phyloP scores from a whole-genome alignment of 2,888 invertebrate genomes.

The Pristionchus maxplancki region DNA sequence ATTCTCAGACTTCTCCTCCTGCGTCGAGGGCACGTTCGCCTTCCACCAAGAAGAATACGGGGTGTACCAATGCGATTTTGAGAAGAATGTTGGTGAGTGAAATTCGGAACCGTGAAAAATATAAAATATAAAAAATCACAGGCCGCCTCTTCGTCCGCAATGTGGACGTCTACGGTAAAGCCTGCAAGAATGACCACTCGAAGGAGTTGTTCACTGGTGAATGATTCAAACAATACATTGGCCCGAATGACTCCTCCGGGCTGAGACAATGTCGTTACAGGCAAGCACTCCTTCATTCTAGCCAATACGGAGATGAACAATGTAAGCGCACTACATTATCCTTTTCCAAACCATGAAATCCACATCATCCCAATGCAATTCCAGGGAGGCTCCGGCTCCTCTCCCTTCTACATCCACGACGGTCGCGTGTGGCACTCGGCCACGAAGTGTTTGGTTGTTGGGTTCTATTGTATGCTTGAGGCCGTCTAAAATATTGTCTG shows the following conservation, averaged over 20 bases:
- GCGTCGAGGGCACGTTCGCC: background rate
- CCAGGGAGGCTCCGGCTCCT: background rate
- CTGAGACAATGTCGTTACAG: background rate
- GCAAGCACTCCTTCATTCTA: background rate
- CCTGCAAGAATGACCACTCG: background rate
- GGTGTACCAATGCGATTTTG: background rate
- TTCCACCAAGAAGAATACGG: background rate
- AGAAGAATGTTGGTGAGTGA: background rate
- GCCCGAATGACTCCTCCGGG: background rate
- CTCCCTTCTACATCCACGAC: background rate
- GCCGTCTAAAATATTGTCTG: background rate
- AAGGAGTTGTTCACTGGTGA: background rate
- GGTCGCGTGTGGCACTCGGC: background rate
- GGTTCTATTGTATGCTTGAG: background rate
- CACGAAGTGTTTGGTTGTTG: background rate
- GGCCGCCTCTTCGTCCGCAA: background rate
- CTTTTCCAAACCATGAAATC: background rate
- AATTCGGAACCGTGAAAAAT: background rate
- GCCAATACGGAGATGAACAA: background rate
- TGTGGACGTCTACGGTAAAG: background rate
- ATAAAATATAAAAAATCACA: background rate
- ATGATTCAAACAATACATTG: background rate
- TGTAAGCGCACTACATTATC: background rate
- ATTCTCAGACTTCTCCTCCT: no score
- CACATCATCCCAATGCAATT: no score